Conservation (phyloP, 2,797 vertebrate genomes). For the Menidia menidia region DNA sequence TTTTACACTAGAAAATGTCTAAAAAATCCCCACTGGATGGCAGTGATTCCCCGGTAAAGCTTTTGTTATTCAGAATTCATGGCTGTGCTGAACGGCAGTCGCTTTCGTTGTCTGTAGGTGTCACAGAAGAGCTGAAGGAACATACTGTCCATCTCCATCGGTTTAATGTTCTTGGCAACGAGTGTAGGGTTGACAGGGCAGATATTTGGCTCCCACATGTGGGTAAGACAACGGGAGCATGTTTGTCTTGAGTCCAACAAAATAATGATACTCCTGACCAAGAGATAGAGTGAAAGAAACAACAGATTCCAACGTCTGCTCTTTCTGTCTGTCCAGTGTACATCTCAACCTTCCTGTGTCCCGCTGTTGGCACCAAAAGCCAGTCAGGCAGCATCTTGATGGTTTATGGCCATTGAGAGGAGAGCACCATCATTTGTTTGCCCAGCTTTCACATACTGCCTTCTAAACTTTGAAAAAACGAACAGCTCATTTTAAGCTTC, state of each 20-base stretch:
- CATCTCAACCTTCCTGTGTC: slow-evolving; percentile 28
- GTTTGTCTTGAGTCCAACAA: slow-evolving; percentile 10
- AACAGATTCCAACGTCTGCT: neutral
- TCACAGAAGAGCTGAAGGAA: slow-evolving; percentile 25
- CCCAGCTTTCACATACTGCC: slow-evolving; percentile 3
- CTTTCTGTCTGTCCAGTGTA: slow-evolving; percentile 1
- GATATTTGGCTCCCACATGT: slow-evolving; percentile 17
- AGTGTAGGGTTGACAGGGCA: slow-evolving; percentile 13
- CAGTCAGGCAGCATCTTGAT: slow-evolving; percentile 14
- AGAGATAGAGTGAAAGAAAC: slow-evolving; percentile 26
- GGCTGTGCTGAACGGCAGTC: slow-evolving; percentile 1
- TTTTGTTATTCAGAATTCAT: neutral
- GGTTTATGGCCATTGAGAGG: slow-evolving; percentile 12
- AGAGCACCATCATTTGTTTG: neutral
- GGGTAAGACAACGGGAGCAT: slow-evolving; percentile 2
- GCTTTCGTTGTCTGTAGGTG: slow-evolving; percentile 26
- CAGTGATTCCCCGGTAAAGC: neutral
- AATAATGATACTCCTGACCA: neutral
- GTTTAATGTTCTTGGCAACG: neutral
- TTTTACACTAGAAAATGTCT: neutral
- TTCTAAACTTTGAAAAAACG: neutral
- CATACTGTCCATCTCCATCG: neutral
- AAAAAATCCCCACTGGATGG: neutral
- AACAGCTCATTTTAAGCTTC: too few relatives aligned
- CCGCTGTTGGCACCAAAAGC: slow-evolving; percentile 27